Conservation (phyloP, 53 echinoderm and acorn worm species). For the Arbacia lixula region DNA sequence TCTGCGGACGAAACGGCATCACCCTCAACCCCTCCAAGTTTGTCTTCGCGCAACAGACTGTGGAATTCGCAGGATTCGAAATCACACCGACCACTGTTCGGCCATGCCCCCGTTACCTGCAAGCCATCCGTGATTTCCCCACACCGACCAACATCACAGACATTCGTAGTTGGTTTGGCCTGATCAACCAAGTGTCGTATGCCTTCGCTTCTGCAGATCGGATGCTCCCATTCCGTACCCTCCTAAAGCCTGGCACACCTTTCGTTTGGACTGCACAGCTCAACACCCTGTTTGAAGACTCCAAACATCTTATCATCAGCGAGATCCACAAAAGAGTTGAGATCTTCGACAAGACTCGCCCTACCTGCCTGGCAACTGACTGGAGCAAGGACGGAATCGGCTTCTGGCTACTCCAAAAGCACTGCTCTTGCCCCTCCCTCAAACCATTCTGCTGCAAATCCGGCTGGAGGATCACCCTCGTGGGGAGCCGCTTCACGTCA, state of each 20-base stretch:
- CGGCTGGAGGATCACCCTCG: slow-evolving; percentile 59
- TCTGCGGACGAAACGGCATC: no score
- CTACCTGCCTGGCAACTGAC: slow-evolving; percentile 53
- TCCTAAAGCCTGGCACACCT: slow-evolving; percentile 53
- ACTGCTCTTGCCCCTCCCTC: slow-evolving; percentile 38
- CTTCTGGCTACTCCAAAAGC: slow-evolving; percentile 63
- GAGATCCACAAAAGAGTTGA: slow-evolving; percentile 42
- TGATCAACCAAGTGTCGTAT: no score
- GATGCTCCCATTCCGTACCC: slow-evolving; percentile 38
- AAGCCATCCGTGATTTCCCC: no score
- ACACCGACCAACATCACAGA: no score
- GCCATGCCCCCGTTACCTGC: no score
- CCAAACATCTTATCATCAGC: slow-evolving; percentile 34
- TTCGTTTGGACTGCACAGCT: slow-evolving; percentile 50
- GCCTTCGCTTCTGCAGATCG: slow-evolving; percentile 32
- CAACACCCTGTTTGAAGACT: slow-evolving; percentile 37
- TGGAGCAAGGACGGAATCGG: slow-evolving; percentile 59
- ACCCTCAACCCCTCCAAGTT: no score
- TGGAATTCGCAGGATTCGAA: no score
- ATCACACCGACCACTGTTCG: no score
- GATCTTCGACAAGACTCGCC: slow-evolving; percentile 45
- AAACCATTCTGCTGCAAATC: slow-evolving; percentile 63
- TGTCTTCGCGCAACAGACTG: no score
- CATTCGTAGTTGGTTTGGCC: no score
- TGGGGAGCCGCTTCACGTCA: slow-evolving; percentile 49